Percentiles rank a stretch among this genome's conserved stretches.
Evolutionary conservation across 2,888 invertebrate species (phyloP).

Genomic region (Gastrophysa polygoni): DNA sequence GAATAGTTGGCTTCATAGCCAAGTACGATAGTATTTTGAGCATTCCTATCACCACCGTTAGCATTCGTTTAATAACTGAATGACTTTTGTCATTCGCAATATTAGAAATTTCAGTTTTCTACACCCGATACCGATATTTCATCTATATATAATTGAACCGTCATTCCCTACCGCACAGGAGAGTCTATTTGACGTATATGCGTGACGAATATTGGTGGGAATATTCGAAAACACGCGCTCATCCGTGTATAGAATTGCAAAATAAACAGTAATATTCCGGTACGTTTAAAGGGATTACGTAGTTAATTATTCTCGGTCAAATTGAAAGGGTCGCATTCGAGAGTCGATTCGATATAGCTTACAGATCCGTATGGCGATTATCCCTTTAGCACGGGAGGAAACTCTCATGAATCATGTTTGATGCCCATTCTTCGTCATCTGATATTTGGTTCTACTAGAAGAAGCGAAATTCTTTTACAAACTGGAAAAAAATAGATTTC

Average conservation of each 20-base stretch:
- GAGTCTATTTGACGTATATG: not conserved
- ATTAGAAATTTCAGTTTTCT: not conserved
- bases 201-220: not conserved
- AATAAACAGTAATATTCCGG: slow-evolving; percentile 46
- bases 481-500: too few species aligned
- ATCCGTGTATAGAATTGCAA: slow-evolving; percentile 36
- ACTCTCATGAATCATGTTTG: not conserved
- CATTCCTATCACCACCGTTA: too few species aligned
- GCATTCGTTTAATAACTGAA: not conserved
- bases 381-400: not conserved
- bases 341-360: slow-evolving; percentile 10
- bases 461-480: too few species aligned
- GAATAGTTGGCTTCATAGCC: too few species aligned
- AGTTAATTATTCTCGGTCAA: slow-evolving; percentile 46
- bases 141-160: not conserved
- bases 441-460: too few species aligned
- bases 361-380: not conserved
- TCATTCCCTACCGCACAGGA: not conserved
- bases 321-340: slow-evolving; percentile 35
- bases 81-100: not conserved
- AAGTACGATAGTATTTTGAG: too few species aligned
- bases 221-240: not conserved
- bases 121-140: not conserved
- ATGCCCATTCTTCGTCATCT: too few species aligned
- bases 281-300: slow-evolving; percentile 44